Conservation (phyloP, 1,140 invertebrate genomes). For the Anoplolepis gracilipes region DNA sequence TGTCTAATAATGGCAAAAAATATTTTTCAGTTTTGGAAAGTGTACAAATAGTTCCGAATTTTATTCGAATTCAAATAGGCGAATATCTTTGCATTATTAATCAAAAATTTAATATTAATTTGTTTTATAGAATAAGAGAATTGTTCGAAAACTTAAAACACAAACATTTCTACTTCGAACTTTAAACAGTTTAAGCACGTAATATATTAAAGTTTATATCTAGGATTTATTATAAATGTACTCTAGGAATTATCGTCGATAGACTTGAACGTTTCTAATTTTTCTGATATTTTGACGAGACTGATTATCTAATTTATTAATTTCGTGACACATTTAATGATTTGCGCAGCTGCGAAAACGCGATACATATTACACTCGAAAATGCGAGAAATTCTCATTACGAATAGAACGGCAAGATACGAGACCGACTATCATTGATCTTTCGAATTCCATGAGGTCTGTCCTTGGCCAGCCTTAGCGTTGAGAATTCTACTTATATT, state of each 20-base stretch:
- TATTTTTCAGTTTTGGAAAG: too few species aligned
- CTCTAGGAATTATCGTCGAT: not conserved
- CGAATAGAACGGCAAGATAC: not conserved
- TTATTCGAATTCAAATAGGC: too few species aligned
- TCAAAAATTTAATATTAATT: too few species aligned
- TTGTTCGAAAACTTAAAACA: not conserved
- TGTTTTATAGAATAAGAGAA: too few species aligned
- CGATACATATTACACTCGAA: conserved; percentile 60
- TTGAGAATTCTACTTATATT: conserved; percentile 74
- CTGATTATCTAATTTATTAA: conserved; percentile 9
- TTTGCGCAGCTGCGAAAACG: not conserved
- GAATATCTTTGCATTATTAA: too few species aligned
- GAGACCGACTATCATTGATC: conserved; percentile 72
- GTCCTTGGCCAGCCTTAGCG: conserved; percentile 60
- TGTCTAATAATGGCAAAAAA: too few species aligned
- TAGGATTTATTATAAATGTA: not conserved
- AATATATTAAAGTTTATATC: not conserved
- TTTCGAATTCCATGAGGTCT: conserved; percentile 69
- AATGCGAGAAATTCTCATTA: conserved; percentile 80
- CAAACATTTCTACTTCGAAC: not conserved
- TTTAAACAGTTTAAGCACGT: not conserved
- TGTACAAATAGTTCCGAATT: too few species aligned
- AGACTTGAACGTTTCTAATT: not conserved
- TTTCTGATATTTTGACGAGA: not conserved
- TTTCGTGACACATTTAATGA: not conserved